These are phyloP conservation scores for Oceanodroma leucorhoa DNA, from an alignment of 2,797 vertebrate genomes.

Conservation along the genomic window DNA sequence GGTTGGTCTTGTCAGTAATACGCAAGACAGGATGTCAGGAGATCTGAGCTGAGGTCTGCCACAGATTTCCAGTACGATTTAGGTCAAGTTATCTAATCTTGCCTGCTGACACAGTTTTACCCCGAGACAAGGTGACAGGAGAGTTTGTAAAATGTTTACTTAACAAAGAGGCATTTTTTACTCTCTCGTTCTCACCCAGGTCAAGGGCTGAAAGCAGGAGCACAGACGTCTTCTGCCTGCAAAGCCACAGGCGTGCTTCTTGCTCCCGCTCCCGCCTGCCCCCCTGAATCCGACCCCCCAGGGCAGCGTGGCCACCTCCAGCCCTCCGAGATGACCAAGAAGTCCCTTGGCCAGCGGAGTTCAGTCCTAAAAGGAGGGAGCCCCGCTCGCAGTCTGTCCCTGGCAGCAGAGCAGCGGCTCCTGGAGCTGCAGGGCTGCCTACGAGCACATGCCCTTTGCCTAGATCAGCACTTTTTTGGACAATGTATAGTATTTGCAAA, in stretches of 20 bases:
- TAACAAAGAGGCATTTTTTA: not conserved
- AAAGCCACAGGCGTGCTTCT: fast-evolving
- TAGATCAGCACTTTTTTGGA: constrained; percentile 62
- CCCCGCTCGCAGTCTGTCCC: not conserved
- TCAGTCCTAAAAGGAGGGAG: not conserved
- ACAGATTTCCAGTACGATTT: constrained; percentile 57
- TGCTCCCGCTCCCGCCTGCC: not conserved
- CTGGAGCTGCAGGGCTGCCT: not conserved
- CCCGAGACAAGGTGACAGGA: constrained; percentile 1
- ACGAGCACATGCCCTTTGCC: constrained; percentile 4
- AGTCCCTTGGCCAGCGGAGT: not conserved
- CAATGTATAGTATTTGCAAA: constrained; percentile 75
- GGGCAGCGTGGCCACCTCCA: not conserved
- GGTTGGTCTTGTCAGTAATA: constrained; percentile 49
- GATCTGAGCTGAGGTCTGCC: constrained; percentile 55
- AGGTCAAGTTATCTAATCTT: constrained; percentile 68
- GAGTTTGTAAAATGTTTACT: not conserved
- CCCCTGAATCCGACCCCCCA: not conserved
- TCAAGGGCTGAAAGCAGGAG: not conserved
- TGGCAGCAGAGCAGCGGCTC: not conserved
- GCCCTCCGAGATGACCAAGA: fast-evolving
- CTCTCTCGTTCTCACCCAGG: not conserved
- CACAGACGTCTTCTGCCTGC: not conserved
- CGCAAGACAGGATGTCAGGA: constrained; percentile 52
- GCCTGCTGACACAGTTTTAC: constrained; percentile 57